These are phyloP conservation scores for Pollachius pollachius DNA, from an alignment of 2,113 vertebrate species.

Conservation along the genomic window DNA sequence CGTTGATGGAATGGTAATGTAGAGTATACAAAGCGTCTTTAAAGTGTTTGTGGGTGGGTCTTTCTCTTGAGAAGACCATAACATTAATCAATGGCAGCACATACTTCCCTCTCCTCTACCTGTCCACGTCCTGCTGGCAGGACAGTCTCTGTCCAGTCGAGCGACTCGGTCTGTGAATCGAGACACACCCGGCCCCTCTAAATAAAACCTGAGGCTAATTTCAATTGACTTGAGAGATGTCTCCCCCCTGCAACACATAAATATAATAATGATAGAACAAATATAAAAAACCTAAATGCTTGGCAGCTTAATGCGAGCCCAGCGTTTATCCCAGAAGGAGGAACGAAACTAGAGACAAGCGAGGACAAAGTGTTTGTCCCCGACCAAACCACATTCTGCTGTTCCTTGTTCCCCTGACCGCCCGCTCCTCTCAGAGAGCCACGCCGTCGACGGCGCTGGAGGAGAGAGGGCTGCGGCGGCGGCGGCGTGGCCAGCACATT, in stretches of 20 bases:
- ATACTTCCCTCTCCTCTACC: constrained; percentile 55
- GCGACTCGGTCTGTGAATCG: constrained; percentile 50
- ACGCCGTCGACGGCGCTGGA: too few relatives aligned
- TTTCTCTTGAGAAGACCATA: constrained; percentile 69
- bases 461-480: not conserved
- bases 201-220: constrained; percentile 67
- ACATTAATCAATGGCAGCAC: constrained; percentile 69
- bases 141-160: constrained; percentile 55
- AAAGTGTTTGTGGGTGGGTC: constrained; percentile 7
- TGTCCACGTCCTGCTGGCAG: constrained; percentile 46
- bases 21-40: too few relatives aligned
- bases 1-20: too few relatives aligned
- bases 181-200: constrained; percentile 25
- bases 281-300: constrained; percentile 28
- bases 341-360: constrained; percentile 38
- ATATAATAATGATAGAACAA: too few relatives aligned
- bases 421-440: too few relatives aligned
- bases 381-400: too few relatives aligned
- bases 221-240: constrained; percentile 65
- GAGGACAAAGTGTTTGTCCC: too few relatives aligned
- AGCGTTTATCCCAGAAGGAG: not conserved
- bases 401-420: too few relatives aligned
- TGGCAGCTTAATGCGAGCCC: constrained; percentile 51
- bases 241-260: too few relatives aligned
- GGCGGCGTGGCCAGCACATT: constrained; percentile 51